A percentile compares a stretch with the other conserved stretches of the same genome.
phyloP scores from a whole-genome alignment of 2,797 vertebrate genomes.

The Clamator glandarius region DNA sequence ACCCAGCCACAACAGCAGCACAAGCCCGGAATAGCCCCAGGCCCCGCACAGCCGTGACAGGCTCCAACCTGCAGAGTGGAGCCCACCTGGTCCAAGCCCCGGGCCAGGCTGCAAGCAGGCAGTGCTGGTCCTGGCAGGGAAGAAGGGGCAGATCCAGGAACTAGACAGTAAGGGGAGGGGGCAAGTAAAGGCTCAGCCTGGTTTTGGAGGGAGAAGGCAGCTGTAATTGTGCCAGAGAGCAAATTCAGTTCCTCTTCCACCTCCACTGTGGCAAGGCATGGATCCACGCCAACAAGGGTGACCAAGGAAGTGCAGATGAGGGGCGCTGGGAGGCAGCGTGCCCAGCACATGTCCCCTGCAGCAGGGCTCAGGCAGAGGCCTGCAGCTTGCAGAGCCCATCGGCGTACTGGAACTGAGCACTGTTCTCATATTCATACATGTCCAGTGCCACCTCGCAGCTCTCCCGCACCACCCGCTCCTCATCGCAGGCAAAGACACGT shows the following conservation, averaged over 20 bases:
- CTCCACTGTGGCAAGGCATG: rapidly evolving
- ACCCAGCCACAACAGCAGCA: rapidly evolving
- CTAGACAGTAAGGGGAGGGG: background rate
- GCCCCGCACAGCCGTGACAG: rapidly evolving
- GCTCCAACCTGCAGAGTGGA: background rate
- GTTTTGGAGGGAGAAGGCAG: background rate
- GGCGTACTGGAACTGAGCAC: slow-evolving; percentile 89
- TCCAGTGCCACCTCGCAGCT: slow-evolving; percentile 95
- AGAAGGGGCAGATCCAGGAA: slow-evolving; percentile 13
- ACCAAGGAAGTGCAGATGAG: rapidly evolving
- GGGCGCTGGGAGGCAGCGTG: rapidly evolving
- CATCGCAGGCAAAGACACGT: slow-evolving; percentile 77
- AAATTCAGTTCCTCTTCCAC: background rate
- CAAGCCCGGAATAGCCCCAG: background rate
- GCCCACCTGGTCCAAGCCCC: background rate
- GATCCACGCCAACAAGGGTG: rapidly evolving
- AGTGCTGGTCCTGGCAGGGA: background rate
- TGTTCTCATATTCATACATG: slow-evolving; percentile 88
- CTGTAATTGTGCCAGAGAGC: slow-evolving; percentile 18
- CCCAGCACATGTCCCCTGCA: background rate
- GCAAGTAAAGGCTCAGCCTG: slow-evolving; percentile 47
- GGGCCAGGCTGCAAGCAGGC: background rate
- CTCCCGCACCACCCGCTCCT: slow-evolving; percentile 91
- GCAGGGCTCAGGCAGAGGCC: background rate
- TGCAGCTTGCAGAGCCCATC: slow-evolving; percentile 83